Base-by-base conservation (phyloP, 2,888 invertebrate species). In the Dryomyza anilis region DNA sequence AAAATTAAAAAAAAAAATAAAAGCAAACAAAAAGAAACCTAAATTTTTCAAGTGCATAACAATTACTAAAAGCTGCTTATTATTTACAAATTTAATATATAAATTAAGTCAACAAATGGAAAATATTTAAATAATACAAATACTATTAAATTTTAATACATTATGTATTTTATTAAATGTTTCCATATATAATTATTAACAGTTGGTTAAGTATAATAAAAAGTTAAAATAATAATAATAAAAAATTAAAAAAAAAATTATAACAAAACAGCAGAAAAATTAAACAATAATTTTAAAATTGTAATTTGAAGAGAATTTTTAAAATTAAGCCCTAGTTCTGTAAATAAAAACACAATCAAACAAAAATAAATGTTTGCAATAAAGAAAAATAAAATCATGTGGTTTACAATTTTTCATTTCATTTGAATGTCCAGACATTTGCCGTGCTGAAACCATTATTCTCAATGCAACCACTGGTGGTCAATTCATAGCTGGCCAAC, bases 361-460 rank as follows among this genome's bases (percentile, higher is more conserved):
- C 61, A 61, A 52, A 46, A 61, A 61, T 61, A 61, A 61, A 61
- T 61, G 61, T 61, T 61, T 61, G 61, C 43, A 61, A n/a, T n/a
- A n/a, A n/a, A n/a, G n/a, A n/a, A n/a, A 61, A 52, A 61, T 39
- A 36, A 8, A 61, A 52, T 43, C 30, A 61, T 19, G n/a, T n/a
- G n/a, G n/a, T 36, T 55, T 7, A 33, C 19, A 16, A 46, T 21
- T 46, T 46, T 48, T 5, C 21, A 14, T 56, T 64, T 67, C 62
- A 72, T 52, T 67, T 56, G 46, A 73, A 74, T 62, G 63, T 68
- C 74, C 87, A 88, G 2, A 88, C 83, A 25, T 83, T 81, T 1
- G 85, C 85, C 33, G 83, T 79, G 1, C 83, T 83, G 71, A 86
- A 88, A 0, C 88, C 88, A 67, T 85, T 76, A 78, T 88, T 88